Conservation (phyloP, 2,888 invertebrate species). For the Drosophila borealis region DNA sequence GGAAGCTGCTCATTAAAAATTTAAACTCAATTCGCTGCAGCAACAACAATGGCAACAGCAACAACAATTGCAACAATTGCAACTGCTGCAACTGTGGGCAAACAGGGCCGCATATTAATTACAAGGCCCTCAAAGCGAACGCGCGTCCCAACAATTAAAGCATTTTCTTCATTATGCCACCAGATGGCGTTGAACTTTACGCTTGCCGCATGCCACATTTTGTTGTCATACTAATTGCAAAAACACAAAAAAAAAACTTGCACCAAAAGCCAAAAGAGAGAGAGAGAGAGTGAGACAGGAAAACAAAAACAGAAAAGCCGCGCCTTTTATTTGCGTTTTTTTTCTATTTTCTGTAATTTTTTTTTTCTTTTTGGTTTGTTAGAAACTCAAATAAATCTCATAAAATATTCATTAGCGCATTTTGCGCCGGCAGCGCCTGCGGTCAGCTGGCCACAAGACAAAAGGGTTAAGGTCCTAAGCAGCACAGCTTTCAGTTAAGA, state of each 20-base stretch:
- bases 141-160: conserved; percentile 72
- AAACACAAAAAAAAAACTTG: conserved; percentile 67
- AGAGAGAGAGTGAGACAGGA: conserved; percentile 37
- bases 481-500: conserved; percentile 28
- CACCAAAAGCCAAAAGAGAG: conserved; percentile 49
- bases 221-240: conserved; percentile 74
- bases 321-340: conserved; percentile 36
- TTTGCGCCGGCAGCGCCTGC: conserved; percentile 67
- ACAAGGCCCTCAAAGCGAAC: conserved; percentile 51
- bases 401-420: conserved; percentile 80
- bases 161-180: conserved; percentile 69
- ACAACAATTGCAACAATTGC: conserved; percentile 7
- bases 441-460: conserved; percentile 66
- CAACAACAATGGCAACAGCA: conserved; percentile 1
- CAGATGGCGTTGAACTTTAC: conserved; percentile 54
- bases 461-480: conserved; percentile 68
- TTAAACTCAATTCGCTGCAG: conserved; percentile 22
- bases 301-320: conserved; percentile 23
- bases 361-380: conserved; percentile 45
- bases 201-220: conserved; percentile 18
- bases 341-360: conserved; percentile 19
- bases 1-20: conserved; percentile 46
- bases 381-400: conserved; percentile 79
- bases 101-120: conserved; percentile 64
- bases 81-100: conserved; percentile 14